These are phyloP conservation scores for Henicopernis longicauda DNA, from an alignment of 2,113 vertebrate genomes.

Conservation along the genomic window DNA sequence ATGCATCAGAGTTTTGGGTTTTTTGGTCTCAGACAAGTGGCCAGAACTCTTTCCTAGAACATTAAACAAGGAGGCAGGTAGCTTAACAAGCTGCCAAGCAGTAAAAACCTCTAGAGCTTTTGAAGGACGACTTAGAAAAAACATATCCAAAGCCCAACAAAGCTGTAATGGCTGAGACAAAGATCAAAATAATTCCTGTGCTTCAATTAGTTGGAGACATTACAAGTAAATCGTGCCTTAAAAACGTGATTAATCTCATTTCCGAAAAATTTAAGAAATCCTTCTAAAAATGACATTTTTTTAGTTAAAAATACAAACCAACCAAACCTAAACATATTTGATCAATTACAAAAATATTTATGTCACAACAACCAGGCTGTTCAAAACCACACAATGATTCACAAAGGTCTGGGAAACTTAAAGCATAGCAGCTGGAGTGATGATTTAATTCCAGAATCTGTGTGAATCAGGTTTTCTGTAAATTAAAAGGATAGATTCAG, in stretches of 20 bases:
- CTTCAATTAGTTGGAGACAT: slow-evolving; percentile 18
- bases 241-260: slow-evolving; percentile 56
- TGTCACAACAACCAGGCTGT: slow-evolving; percentile 51
- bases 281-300: neutral
- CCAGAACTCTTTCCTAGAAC: neutral
- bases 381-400: slow-evolving; percentile 66
- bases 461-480: slow-evolving; percentile 64
- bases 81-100: neutral
- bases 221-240: neutral
- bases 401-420: slow-evolving; percentile 59
- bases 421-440: slow-evolving; percentile 52
- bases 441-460: slow-evolving; percentile 46
- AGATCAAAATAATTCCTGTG: neutral
- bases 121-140: neutral
- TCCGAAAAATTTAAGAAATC: slow-evolving; percentile 46
- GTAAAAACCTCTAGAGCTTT: neutral
- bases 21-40: neutral
- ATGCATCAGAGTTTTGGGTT: neutral
- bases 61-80: neutral
- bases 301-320: slow-evolving; percentile 41
- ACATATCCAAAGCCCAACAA: neutral
- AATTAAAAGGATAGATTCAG: slow-evolving; percentile 32
- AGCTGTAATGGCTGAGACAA: neutral
- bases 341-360: slow-evolving; percentile 58
- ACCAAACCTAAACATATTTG: slow-evolving; percentile 46